A percentile compares a stretch with the other conserved stretches of the same genome.
phyloP scores from a whole-genome alignment of 2,888 invertebrate genomes.

The Calameuta filiformis region DNA sequence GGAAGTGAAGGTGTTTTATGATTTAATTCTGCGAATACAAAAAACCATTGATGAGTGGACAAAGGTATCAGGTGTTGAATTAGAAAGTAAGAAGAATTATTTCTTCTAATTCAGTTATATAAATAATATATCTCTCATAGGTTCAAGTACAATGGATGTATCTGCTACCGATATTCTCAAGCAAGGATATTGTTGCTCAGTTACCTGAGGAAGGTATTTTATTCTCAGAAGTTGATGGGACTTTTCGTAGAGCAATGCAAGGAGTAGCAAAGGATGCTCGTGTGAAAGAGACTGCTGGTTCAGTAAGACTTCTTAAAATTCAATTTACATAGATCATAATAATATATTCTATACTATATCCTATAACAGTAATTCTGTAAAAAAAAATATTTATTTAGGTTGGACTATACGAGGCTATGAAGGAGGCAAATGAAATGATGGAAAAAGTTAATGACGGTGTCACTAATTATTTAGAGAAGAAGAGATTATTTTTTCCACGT shows the following conservation, averaged over 20 bases:
- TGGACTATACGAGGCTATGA: slow-evolving; percentile 78
- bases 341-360: background rate
- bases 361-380: background rate
- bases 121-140: slow-evolving; percentile 28
- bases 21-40: slow-evolving; percentile 76
- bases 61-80: slow-evolving; percentile 63
- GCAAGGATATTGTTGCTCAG: slow-evolving; percentile 86
- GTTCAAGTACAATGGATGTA: slow-evolving; percentile 90
- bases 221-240: slow-evolving; percentile 79
- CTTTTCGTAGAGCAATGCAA: slow-evolving; percentile 76
- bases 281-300: slow-evolving; percentile 76
- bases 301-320: slow-evolving; percentile 41
- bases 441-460: slow-evolving; percentile 88
- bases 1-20: slow-evolving; percentile 80
- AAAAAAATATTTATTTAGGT: slow-evolving; percentile 36
- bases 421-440: slow-evolving; percentile 75
- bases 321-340: background rate
- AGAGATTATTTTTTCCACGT: slow-evolving; percentile 84
- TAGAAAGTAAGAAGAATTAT: background rate
- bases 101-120: background rate
- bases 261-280: slow-evolving; percentile 73
- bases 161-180: slow-evolving; percentile 87
- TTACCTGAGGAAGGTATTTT: slow-evolving; percentile 87
- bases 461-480: slow-evolving; percentile 85
- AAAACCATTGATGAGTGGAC: slow-evolving; percentile 86